These are phyloP conservation scores for Myripristis jacobus DNA, from an alignment of 2,797 vertebrate species.

Conservation along the genomic window DNA sequence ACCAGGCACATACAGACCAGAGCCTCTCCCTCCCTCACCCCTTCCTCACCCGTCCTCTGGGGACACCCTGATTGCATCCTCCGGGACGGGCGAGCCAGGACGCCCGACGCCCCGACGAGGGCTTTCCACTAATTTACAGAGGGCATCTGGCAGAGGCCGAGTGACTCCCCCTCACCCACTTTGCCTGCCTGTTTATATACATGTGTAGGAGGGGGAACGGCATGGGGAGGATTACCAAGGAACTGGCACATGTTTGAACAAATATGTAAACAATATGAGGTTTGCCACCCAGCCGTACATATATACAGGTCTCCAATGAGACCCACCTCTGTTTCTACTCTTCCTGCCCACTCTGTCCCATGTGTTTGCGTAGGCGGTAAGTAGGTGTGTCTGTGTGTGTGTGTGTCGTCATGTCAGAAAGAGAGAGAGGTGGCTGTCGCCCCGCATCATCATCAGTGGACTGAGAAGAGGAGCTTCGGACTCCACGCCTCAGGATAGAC, in stretches of 20 bases:
- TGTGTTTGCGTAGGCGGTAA: not conserved
- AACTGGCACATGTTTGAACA: slow-evolving; percentile 94
- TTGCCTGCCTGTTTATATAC: slow-evolving; percentile 72
- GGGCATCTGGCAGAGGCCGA: slow-evolving; percentile 93
- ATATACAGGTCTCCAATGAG: slow-evolving; percentile 64
- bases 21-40: slow-evolving; percentile 71
- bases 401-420: slow-evolving; percentile 7
- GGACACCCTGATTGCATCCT: slow-evolving; percentile 93
- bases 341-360: not conserved
- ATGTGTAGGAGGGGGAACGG: slow-evolving; percentile 55
- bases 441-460: slow-evolving; percentile 51
- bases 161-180: slow-evolving; percentile 48
- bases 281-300: slow-evolving; percentile 76
- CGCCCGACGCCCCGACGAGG: slow-evolving; percentile 90
- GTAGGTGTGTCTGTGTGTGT: slow-evolving; percentile 6
- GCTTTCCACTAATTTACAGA: slow-evolving; percentile 92
- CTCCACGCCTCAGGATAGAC: slow-evolving; percentile 71
- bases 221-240: slow-evolving; percentile 88
- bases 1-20: slow-evolving; percentile 92
- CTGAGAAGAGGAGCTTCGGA: slow-evolving; percentile 48
- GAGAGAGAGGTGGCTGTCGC: slow-evolving; percentile 51
- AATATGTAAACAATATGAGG: slow-evolving; percentile 84
- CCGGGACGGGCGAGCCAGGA: slow-evolving; percentile 83
- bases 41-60: slow-evolving; percentile 43
- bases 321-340: slow-evolving; percentile 65